Evolutionary conservation across 2,113 vertebrate species (phyloP).

Genomic region (Zeus faber): DNA sequence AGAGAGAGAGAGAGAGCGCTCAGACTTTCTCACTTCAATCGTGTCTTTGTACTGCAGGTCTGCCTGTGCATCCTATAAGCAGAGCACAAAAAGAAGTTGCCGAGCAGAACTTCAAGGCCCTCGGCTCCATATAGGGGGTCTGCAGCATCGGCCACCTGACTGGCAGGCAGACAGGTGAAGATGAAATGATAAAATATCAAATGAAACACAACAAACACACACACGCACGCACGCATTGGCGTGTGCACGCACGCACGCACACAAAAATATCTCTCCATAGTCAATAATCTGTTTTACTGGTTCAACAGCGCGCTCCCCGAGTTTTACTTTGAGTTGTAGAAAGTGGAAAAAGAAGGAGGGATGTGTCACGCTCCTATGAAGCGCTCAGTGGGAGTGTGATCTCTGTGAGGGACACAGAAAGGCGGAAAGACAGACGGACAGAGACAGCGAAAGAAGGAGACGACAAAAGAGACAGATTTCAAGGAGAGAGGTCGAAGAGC

Average conservation of each 20-base stretch:
- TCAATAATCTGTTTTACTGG: too few relatives aligned
- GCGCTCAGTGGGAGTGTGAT: too few relatives aligned
- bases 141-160: slow-evolving; percentile 53
- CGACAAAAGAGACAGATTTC: neutral
- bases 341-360: too few relatives aligned
- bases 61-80: neutral
- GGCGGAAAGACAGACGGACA: neutral
- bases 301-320: too few relatives aligned
- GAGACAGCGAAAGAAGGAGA: neutral
- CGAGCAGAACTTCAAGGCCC: slow-evolving; percentile 50
- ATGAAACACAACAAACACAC: too few relatives aligned
- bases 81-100: neutral
- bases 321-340: too few relatives aligned
- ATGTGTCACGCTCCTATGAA: too few relatives aligned
- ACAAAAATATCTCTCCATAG: too few relatives aligned
- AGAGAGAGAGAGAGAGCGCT: too few relatives aligned
- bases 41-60: neutral
- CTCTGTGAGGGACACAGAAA: neutral
- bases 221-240: too few relatives aligned
- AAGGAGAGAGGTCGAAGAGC: slow-evolving; percentile 9
- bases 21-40: slow-evolving; percentile 50
- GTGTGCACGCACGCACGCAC: too few relatives aligned
- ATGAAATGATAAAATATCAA: slow-evolving; percentile 54
- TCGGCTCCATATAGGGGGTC: slow-evolving; percentile 59
- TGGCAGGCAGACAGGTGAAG: slow-evolving; percentile 55